Evolutionary conservation across 1,140 invertebrate species (phyloP), one percentile per base, ranked within the genome.

Genomic region (Psilanteris sp.): DNA sequence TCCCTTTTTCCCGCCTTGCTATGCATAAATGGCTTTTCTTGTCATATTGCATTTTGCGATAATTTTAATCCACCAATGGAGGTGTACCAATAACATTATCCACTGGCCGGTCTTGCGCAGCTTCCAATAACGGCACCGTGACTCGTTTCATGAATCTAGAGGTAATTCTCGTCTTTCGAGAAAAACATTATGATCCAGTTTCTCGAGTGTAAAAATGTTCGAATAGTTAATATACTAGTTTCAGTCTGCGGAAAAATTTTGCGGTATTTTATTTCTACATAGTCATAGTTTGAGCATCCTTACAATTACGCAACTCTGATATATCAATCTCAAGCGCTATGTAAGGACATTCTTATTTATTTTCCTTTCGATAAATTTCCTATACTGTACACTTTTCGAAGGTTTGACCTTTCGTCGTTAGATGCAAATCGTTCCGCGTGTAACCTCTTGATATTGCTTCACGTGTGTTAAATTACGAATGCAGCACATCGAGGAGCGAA

Each of bases 311-410:
- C n/a, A n/a, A n/a, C n/a, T n/a, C n/a, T n/a, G n/a, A n/a, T n/a
- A n/a, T n/a, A n/a, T n/a, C n/a, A n/a, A n/a, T n/a, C n/a, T n/a
- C n/a, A n/a, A n/a, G n/a, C n/a, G n/a, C n/a, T n/a, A n/a, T n/a
- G n/a, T n/a, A n/a, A n/a, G n/a, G n/a, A n/a, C n/a, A n/a, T n/a
- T n/a, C n/a, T n/a, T n/a, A n/a, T n/a, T n/a, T n/a, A n/a, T n/a
- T n/a, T n/a, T n/a, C n/a, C n/a, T n/a, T n/a, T n/a, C n/a, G n/a
- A n/a, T n/a, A n/a, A n/a, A n/a, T n/a, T n/a, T n/a, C n/a, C n/a
- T n/a, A n/a, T n/a, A n/a, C 72, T 80, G 72, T 78, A 81, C 80
- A 79, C 78, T 79, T 83, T 83, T 81, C 78, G 74, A 82, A 75
- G 59, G 37, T 62, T 31, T 62, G 66, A 55, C 57, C 81, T 66